phyloP scores from a whole-genome alignment of 2,888 invertebrate genomes.

The Iphiclides podalirius region DNA sequence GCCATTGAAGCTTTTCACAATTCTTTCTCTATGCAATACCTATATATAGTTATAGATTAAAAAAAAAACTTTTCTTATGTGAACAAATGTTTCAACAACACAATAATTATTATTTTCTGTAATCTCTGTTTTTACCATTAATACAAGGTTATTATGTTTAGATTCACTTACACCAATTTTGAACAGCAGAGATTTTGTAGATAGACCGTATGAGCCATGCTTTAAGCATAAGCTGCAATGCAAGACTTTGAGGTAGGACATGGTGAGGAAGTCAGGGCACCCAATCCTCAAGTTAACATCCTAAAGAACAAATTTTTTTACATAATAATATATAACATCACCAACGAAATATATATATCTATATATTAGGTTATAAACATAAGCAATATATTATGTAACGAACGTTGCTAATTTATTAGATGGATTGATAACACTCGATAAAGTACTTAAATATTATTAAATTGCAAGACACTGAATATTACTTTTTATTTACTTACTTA shows the following conservation, averaged over 20 bases:
- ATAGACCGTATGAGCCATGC: constrained; percentile 50
- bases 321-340: neutral
- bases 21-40: too few species aligned
- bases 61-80: too few species aligned
- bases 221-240: constrained; percentile 63
- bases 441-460: neutral
- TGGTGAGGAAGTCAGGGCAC: constrained; percentile 31
- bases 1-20: too few species aligned
- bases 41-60: too few species aligned
- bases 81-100: too few species aligned
- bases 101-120: too few species aligned
- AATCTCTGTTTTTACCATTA: too few species aligned
- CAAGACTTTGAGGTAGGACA: constrained; percentile 67
- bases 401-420: constrained; percentile 13
- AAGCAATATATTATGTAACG: constrained; percentile 16
- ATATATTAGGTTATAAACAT: too few species aligned
- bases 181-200: constrained; percentile 51
- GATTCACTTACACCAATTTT: constrained; percentile 56
- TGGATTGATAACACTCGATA: constrained; percentile 3
- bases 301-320: constrained; percentile 43
- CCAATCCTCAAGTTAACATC: constrained; percentile 48
- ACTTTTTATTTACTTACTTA: constrained; percentile 12
- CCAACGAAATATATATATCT: neutral
- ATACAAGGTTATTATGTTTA: constrained; percentile 13
- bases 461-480: neutral